phyloP scores from a whole-genome alignment of 2,797 vertebrate genomes.

The Ceryle rudis region DNA sequence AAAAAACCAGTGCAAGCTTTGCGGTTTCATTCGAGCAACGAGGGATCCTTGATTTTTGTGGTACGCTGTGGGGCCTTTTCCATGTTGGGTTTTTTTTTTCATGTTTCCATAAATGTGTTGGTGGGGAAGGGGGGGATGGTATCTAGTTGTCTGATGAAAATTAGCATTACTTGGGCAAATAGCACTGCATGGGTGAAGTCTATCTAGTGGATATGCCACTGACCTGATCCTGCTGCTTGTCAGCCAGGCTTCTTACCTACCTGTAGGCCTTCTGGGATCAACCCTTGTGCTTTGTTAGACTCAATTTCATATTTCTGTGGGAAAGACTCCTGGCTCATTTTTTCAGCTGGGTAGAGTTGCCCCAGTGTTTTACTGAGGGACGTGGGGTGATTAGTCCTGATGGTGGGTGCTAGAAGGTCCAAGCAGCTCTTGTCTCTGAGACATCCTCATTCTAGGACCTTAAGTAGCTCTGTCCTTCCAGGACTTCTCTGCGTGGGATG shows the following conservation, averaged over 20 bases:
- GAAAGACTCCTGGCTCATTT: not conserved
- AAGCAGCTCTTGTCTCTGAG: not conserved
- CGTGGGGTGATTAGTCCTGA: not conserved
- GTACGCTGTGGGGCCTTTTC: not conserved
- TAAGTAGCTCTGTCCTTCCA: not conserved
- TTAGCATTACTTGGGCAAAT: not conserved
- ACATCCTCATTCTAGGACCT: not conserved
- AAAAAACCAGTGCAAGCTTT: not conserved
- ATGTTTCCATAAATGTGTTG: not conserved
- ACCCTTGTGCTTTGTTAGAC: not conserved
- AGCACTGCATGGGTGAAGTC: not conserved
- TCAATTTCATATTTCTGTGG: not conserved
- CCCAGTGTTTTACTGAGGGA: fast-evolving
- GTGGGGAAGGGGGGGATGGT: not conserved
- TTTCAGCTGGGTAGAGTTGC: not conserved
- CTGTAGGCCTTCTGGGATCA: not conserved
- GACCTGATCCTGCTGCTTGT: not conserved
- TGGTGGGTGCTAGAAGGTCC: not conserved
- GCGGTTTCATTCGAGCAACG: not conserved
- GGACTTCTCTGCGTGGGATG: not conserved
- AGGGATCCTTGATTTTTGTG: not conserved
- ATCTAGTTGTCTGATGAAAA: not conserved
- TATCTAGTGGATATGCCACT: fast-evolving
- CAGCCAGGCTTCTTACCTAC: not conserved
- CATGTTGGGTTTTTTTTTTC: not conserved